Conservation (phyloP, 2,797 vertebrate genomes). For the Vipera latastei region DNA sequence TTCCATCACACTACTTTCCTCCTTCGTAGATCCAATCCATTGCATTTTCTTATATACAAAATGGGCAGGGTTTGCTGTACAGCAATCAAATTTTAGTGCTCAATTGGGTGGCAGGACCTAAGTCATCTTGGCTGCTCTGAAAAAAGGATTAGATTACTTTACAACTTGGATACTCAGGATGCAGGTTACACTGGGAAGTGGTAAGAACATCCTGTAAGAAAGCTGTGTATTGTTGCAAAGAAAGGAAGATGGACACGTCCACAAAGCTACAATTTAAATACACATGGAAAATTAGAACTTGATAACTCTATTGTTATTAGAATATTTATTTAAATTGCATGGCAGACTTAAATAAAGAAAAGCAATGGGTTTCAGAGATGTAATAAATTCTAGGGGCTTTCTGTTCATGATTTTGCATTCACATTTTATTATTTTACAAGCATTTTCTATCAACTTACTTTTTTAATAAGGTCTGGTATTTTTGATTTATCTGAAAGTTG, state of each 20-base stretch:
- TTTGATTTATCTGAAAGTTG: conserved; percentile 84
- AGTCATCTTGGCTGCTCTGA: background rate
- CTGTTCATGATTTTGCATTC: background rate
- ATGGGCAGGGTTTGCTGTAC: background rate
- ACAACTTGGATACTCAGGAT: background rate
- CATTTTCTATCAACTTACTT: conserved; percentile 74
- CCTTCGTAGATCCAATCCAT: background rate
- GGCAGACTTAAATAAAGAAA: background rate
- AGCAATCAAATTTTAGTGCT: background rate
- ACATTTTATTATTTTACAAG: background rate
- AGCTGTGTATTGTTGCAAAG: background rate
- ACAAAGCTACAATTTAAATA: background rate
- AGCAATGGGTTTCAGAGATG: background rate
- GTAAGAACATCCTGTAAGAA: background rate
- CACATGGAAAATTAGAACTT: background rate
- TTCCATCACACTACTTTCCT: background rate
- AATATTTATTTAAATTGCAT: background rate
- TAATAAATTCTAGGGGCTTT: background rate
- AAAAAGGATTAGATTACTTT: background rate
- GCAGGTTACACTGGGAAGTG: background rate
- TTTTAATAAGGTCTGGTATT: conserved; percentile 92
- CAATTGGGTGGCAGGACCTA: background rate
- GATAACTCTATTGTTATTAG: background rate
- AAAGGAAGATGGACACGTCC: background rate
- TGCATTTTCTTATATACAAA: background rate